Evolutionary conservation across 2,797 vertebrate species (phyloP).

Genomic region (Austrolebias charrua): DNA sequence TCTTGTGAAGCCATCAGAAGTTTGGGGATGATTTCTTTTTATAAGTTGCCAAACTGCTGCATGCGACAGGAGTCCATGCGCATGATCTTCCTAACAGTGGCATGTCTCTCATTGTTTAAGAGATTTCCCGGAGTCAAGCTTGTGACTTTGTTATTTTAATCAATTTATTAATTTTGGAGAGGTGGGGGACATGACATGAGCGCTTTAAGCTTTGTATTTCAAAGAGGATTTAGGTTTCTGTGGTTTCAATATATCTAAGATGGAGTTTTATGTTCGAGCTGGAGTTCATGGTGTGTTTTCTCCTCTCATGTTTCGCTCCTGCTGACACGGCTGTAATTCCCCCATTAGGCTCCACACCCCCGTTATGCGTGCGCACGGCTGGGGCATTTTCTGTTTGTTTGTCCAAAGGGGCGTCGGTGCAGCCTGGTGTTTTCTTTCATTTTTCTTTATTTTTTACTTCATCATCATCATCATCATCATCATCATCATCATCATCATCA

Average conservation of each 20-base stretch:
- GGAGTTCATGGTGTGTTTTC: constrained; percentile 22
- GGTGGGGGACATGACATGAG: no score
- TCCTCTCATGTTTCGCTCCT: constrained; percentile 5
- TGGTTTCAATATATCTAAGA: not conserved
- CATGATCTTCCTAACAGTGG: no score
- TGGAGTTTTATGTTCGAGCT: not conserved
- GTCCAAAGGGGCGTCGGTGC: constrained; percentile 58
- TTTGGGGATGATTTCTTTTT: not conserved
- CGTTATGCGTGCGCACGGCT: constrained; percentile 34
- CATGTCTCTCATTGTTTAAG: no score
- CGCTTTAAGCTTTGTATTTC: not conserved
- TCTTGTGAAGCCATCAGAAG: no score
- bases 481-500: no score
- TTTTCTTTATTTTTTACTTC: no score
- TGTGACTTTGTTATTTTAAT: no score
- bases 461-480: no score
- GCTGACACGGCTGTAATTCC: constrained; percentile 43
- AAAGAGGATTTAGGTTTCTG: not conserved
- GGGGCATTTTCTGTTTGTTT: constrained; percentile 64
- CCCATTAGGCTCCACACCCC: constrained; percentile 34
- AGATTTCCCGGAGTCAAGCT: no score
- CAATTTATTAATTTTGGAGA: no score
- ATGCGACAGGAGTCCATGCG: no score
- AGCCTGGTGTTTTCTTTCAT: not conserved
- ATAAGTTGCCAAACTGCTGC: not conserved